Conservation (phyloP, 2,113 vertebrate genomes). For the Leptosomus discolor region DNA sequence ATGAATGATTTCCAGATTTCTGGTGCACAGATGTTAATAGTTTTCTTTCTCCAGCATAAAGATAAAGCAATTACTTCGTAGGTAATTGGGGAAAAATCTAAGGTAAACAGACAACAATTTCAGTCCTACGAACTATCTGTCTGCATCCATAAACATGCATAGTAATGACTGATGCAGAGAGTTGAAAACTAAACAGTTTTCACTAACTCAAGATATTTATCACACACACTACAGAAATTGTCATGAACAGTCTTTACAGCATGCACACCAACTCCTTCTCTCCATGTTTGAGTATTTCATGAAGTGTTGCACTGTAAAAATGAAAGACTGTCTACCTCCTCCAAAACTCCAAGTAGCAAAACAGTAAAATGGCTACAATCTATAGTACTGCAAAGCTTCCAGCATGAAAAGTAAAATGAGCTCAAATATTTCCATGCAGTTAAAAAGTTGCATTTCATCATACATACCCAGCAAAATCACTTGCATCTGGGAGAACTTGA, state of each 20-base stretch:
- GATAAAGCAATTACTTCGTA: not conserved
- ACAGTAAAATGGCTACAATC: not conserved
- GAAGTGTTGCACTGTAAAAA: conserved; percentile 11
- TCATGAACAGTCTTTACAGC: not conserved
- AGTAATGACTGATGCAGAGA: not conserved
- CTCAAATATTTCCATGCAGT: not conserved
- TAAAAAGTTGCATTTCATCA: not conserved
- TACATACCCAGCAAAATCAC: not conserved
- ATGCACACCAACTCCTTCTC: not conserved
- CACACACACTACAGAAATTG: not conserved
- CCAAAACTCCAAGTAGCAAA: not conserved
- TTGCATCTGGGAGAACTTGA: not conserved
- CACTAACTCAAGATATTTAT: not conserved
- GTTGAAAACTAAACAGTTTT: not conserved
- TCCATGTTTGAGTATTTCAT: not conserved
- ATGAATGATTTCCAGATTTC: conserved; percentile 30
- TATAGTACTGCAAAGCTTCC: not conserved
- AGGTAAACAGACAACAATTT: not conserved
- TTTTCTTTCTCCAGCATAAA: not conserved
- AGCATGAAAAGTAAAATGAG: not conserved
- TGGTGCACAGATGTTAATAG: conserved; percentile 9
- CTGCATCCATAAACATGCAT: not conserved
- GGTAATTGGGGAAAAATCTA: not conserved
- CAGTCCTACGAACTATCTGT: not conserved
- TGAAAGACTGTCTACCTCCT: not conserved